Evolutionary conservation across 2,113 vertebrate species (phyloP), one percentile per base, ranked within the genome.

Genomic region (Erythrolamprus reginae): DNA sequence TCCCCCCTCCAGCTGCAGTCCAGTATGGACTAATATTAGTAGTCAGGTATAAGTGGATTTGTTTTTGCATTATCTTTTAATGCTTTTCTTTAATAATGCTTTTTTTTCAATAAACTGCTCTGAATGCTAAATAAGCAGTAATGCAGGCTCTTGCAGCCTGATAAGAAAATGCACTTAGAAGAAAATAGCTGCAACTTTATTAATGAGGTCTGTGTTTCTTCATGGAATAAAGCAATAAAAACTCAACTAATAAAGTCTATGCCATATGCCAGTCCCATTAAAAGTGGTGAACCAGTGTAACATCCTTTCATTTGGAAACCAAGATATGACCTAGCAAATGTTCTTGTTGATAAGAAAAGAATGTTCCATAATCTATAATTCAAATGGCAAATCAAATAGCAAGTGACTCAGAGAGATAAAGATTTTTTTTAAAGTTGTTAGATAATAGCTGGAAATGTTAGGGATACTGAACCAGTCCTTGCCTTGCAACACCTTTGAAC

Each of bases 111-210:
- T 0, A 19, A 87, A 10, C 50, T 45, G 48, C 84, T 92, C 19
- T 56, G 50, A 91, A n/a, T 86, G 92, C 82, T 77, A 90, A 96
- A 91, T 85, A 70, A 2, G 48, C 4, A 45, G 52, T 91, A 84
- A 89, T n/a, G 58, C 38, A 23, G 88, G 8, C 82, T 91, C 87
- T 10, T 33, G 24, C 87, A 88, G 85, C 93, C 92, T 91, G 94
- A 95, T 96, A 95, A 96, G 94, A 47, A 95, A 91, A 90, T 84
- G 89, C 65, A 87, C 88, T 94, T 93, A 88, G 91, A 89, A 55
- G 13, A 0, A 1, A n/a, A 88, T n/a, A 70, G 5, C 2, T 89
- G 90, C 84, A 85, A 90, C 48, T 89, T 83, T 91, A 33, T 23
- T 1, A 58, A 56, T 0, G 4, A 8, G 45, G 65, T 45, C 88